A percentile compares a stretch with the other conserved stretches of the same genome.
Conservation (phyloP, 35 echinoderm and acorn worm genomes). For the Ptychodera flava region DNA sequence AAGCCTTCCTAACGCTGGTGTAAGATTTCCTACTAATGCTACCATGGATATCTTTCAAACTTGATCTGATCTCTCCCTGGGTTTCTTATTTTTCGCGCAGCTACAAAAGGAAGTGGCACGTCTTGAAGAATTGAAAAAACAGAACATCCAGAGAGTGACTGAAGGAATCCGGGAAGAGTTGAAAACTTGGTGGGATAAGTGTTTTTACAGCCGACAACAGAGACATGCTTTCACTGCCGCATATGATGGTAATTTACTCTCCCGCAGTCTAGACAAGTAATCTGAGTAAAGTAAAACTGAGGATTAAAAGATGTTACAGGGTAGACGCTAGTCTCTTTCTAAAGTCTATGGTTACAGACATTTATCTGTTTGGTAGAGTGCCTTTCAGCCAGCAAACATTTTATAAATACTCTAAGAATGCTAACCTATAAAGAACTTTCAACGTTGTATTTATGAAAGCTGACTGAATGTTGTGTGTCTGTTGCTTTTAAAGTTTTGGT, state of each 20-base stretch:
- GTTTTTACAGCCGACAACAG: constrained; percentile 75
- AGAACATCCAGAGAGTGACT: constrained; percentile 86
- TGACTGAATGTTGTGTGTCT: too few species aligned
- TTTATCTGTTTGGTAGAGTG: not conserved
- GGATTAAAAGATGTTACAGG: not conserved
- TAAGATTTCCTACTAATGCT: too few species aligned
- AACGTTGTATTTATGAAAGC: too few species aligned
- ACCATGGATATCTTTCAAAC: too few species aligned
- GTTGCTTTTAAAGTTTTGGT: too few species aligned
- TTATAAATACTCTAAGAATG: too few species aligned
- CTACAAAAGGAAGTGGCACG: constrained; percentile 56
- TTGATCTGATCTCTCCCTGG: too few species aligned
- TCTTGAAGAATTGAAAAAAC: constrained; percentile 79
- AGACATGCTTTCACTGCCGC: constrained; percentile 62
- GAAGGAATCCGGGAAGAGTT: constrained; percentile 76
- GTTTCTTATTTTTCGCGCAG: constrained; percentile 28
- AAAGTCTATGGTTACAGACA: not conserved
- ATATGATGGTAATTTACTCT: constrained; percentile 61
- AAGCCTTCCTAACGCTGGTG: too few species aligned
- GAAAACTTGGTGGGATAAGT: constrained; percentile 84
- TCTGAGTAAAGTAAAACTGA: not conserved
- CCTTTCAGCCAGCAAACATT: too few species aligned
- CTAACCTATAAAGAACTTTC: too few species aligned
- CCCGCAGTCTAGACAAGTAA: not conserved
- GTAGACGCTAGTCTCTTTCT: not conserved